Percentiles rank a stretch among this genome's conserved stretches.
These are phyloP conservation scores for Dicentrarchus labrax DNA, from an alignment of 2,113 vertebrate genomes.

Conservation along the genomic window DNA sequence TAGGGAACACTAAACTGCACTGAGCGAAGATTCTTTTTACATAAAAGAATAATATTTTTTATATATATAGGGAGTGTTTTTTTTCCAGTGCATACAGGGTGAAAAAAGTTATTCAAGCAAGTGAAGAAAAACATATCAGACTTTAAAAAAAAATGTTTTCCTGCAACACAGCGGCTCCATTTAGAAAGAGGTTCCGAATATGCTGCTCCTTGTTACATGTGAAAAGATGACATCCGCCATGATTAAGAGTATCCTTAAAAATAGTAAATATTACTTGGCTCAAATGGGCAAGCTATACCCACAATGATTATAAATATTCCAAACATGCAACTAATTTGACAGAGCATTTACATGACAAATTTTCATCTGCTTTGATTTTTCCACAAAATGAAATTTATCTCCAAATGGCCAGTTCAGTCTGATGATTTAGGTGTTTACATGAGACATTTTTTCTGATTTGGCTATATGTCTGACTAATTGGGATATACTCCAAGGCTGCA, in stretches of 20 bases:
- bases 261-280: neutral
- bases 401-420: neutral
- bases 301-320: constrained; percentile 6
- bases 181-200: neutral
- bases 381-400: neutral
- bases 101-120: neutral
- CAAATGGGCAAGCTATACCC: neutral
- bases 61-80: too few relatives aligned
- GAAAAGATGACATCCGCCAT: neutral
- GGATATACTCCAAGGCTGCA: constrained; percentile 2
- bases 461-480: constrained; percentile 23
- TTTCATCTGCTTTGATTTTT: neutral
- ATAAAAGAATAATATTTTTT: neutral
- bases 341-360: constrained; percentile 6
- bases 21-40: neutral
- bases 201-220: neutral
- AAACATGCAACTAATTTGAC: constrained; percentile 19
- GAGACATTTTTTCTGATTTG: constrained; percentile 26
- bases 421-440: constrained; percentile 27
- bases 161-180: neutral
- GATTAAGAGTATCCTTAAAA: neutral
- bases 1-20: neutral
- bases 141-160: neutral
- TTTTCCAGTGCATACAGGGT: too few relatives aligned
- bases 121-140: neutral